Evolutionary conservation across 2,797 vertebrate genomes (phyloP).

Genomic region (Leptatherina wallacei): DNA sequence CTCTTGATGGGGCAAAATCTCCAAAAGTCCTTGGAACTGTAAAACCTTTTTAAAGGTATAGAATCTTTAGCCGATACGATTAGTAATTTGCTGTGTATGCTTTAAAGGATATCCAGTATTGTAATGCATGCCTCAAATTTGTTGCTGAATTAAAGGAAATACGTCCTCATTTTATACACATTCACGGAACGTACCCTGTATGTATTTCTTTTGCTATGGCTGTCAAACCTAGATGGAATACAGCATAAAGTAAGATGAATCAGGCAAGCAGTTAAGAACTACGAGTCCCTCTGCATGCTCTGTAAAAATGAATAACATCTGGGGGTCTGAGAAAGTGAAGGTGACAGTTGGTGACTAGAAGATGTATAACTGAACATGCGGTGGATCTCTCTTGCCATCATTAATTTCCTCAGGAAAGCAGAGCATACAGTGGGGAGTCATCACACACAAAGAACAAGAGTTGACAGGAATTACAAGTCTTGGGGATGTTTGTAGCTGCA

Average conservation of each 20-base stretch:
- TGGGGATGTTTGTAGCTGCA: constrained; percentile 4
- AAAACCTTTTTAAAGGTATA: constrained; percentile 49
- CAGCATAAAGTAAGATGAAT: constrained; percentile 7
- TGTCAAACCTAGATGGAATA: not conserved
- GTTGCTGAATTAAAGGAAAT: not conserved
- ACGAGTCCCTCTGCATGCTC: constrained; percentile 12
- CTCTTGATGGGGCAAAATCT: constrained; percentile 58
- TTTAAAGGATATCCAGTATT: not conserved
- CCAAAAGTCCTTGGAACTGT: constrained; percentile 51
- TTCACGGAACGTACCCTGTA: not conserved
- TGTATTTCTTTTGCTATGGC: not conserved
- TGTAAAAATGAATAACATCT: constrained; percentile 44
- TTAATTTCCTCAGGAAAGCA: constrained; percentile 45
- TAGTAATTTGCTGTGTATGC: constrained; percentile 11
- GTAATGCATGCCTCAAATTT: constrained; percentile 12
- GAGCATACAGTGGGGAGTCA: constrained; percentile 14
- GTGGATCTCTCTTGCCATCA: constrained; percentile 48
- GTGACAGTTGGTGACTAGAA: constrained; percentile 36
- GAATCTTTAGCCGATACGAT: constrained; percentile 16
- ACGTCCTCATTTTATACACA: not conserved
- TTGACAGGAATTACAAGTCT: constrained; percentile 19
- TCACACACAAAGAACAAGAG: constrained; percentile 1
- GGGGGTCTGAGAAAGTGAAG: constrained; percentile 26
- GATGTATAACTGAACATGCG: constrained; percentile 48
- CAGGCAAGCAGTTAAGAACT: not conserved